phyloP scores from a whole-genome alignment of 2,888 invertebrate species.

The Stenodera caucasica region DNA sequence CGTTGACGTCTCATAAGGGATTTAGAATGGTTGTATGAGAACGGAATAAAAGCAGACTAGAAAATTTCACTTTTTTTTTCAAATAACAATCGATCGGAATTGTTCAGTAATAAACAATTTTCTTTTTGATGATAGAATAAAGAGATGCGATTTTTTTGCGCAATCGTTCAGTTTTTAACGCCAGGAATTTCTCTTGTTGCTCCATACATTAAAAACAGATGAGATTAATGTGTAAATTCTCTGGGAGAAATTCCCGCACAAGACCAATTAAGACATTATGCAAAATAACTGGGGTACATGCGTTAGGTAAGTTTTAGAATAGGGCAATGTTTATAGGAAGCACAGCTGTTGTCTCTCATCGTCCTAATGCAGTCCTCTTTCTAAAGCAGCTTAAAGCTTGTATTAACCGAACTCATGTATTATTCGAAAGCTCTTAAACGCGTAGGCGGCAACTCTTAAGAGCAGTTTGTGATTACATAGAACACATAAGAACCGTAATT shows the following conservation, averaged over 20 bases:
- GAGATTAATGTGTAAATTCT: too few species aligned
- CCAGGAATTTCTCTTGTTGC: too few species aligned
- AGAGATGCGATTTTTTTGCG: too few species aligned
- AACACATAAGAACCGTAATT: constrained; percentile 49
- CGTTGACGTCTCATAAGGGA: constrained; percentile 23
- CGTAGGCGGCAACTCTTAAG: constrained; percentile 49
- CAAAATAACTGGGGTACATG: constrained; percentile 32
- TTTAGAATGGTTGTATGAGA: constrained; percentile 4
- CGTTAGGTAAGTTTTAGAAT: constrained; percentile 27
- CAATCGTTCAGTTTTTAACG: too few species aligned
- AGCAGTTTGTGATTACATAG: constrained; percentile 49
- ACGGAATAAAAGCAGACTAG: constrained; percentile 1
- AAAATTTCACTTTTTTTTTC: background rate
- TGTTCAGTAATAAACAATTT: too few species aligned
- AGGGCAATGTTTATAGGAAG: constrained; percentile 35
- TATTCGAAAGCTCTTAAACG: constrained; percentile 52
- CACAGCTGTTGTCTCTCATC: constrained; percentile 46
- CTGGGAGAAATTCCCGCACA: too few species aligned
- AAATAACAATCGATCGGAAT: background rate
- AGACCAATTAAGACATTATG: constrained; percentile 29
- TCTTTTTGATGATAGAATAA: too few species aligned
- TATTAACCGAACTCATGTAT: constrained; percentile 54
- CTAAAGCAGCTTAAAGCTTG: constrained; percentile 52
- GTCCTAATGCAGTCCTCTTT: constrained; percentile 44
- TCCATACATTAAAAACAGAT: too few species aligned